Percentiles rank a stretch among this genome's conserved stretches.
Evolutionary conservation across 2,113 vertebrate species (phyloP).

Genomic region (Toxostoma redivivum): DNA sequence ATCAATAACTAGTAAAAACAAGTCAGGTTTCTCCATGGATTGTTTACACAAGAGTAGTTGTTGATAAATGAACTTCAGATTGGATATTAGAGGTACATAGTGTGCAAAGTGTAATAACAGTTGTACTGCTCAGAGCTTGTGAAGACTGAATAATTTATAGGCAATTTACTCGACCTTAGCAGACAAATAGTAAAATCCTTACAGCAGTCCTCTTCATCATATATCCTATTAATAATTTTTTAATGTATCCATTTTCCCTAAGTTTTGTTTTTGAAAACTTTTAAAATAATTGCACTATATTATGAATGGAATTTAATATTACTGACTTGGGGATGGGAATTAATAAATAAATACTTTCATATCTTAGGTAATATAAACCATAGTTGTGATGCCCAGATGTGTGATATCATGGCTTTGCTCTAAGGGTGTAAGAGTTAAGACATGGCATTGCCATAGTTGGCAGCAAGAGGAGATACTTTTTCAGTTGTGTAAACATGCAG

Average conservation of each 20-base stretch:
- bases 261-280: not conserved
- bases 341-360: not conserved
- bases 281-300: not conserved
- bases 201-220: not conserved
- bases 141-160: not conserved
- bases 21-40: not conserved
- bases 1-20: constrained; percentile 9
- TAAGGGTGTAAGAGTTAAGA: not conserved
- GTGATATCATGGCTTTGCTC: not conserved
- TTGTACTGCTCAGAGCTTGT: not conserved
- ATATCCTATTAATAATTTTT: not conserved
- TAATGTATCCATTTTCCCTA: not conserved
- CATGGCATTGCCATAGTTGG: not conserved
- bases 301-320: not conserved
- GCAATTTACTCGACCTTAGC: not conserved
- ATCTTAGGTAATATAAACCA: not conserved
- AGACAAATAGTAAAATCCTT: not conserved
- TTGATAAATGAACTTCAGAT: constrained; percentile 9
- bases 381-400: not conserved
- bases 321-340: not conserved
- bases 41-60: not conserved
- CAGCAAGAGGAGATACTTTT: not conserved
- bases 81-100: not conserved
- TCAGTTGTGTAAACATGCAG: not conserved
- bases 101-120: not conserved